phyloP scores from a whole-genome alignment of 1,140 invertebrate species.

The Latrodectus geometricus region DNA sequence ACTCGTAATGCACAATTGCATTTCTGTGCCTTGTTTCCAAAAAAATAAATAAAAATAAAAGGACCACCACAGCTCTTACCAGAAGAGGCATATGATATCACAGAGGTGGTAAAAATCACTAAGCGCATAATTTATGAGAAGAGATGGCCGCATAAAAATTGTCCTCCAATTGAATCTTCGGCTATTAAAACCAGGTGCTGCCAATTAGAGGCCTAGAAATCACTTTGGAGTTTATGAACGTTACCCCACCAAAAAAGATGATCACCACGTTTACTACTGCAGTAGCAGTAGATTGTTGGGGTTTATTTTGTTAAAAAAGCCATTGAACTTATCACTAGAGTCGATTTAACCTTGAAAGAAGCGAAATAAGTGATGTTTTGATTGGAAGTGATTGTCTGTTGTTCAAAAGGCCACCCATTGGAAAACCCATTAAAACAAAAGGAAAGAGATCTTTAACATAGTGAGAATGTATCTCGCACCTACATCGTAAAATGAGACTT shows the following conservation, averaged over 20 bases:
- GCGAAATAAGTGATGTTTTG: slow-evolving; percentile 43
- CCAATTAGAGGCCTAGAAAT: slow-evolving; percentile 32
- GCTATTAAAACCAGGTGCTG: slow-evolving; percentile 55
- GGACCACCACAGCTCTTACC: no score
- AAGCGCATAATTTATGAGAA: slow-evolving; percentile 55
- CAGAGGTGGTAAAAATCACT: slow-evolving; percentile 46
- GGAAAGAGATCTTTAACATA: no score
- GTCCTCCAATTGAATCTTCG: slow-evolving; percentile 37
- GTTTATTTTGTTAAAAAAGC: slow-evolving; percentile 21
- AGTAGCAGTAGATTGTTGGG: slow-evolving; percentile 12
- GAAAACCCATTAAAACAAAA: neutral
- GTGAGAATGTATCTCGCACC: no score
- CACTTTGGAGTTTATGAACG: no score
- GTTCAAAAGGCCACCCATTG: slow-evolving; percentile 36
- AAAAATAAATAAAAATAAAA: no score
- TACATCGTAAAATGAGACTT: no score
- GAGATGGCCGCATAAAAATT: slow-evolving; percentile 37
- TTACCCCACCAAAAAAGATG: neutral
- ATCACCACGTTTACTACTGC: slow-evolving; percentile 18
- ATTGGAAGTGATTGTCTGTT: slow-evolving; percentile 11
- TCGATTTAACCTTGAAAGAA: slow-evolving; percentile 20
- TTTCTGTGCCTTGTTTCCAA: no score
- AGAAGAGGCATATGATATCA: neutral
- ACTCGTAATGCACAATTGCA: no score
- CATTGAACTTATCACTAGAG: slow-evolving; percentile 28